Evolutionary conservation across 2,888 invertebrate genomes (phyloP).

Genomic region (Conops quadrifasciatus): DNA sequence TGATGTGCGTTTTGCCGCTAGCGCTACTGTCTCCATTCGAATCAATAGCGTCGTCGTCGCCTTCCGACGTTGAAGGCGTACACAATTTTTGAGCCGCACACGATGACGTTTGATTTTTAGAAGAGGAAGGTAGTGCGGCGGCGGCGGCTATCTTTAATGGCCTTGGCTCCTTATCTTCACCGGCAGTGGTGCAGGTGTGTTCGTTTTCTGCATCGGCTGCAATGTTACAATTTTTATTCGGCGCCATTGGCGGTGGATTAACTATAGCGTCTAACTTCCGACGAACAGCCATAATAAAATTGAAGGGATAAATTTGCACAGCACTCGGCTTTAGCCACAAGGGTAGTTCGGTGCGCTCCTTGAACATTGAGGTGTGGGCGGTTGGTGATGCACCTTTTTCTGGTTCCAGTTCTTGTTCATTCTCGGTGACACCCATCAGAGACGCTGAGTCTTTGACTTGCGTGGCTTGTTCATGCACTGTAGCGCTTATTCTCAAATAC

Average conservation of each 20-base stretch:
- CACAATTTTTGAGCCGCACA: too few species aligned
- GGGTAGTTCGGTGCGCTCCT: slow-evolving; percentile 49
- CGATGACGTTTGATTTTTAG: too few species aligned
- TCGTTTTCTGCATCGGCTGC: slow-evolving; percentile 1
- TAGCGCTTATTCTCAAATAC: background rate
- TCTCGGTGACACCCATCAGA: background rate
- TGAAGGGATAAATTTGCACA: slow-evolving; percentile 69
- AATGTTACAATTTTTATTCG: background rate
- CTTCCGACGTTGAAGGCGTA: too few species aligned
- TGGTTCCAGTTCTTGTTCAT: background rate
- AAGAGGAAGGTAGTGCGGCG: too few species aligned
- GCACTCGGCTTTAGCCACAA: slow-evolving; percentile 63
- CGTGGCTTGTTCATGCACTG: slow-evolving; percentile 18
- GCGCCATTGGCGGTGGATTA: slow-evolving; percentile 39
- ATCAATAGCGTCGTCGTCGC: too few species aligned
- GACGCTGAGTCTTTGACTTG: slow-evolving; percentile 9
- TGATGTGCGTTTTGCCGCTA: background rate
- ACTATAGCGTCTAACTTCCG: slow-evolving; percentile 66
- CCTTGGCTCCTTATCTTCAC: slow-evolving; percentile 21
- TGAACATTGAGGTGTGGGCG: background rate
- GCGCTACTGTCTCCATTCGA: too few species aligned
- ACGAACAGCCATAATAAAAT: slow-evolving; percentile 71
- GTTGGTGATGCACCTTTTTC: background rate
- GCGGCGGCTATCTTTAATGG: too few species aligned
- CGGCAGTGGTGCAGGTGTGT: slow-evolving; percentile 36